Evolutionary conservation across 2,888 invertebrate genomes (phyloP).

Genomic region (Oxycera nigricornis): DNA sequence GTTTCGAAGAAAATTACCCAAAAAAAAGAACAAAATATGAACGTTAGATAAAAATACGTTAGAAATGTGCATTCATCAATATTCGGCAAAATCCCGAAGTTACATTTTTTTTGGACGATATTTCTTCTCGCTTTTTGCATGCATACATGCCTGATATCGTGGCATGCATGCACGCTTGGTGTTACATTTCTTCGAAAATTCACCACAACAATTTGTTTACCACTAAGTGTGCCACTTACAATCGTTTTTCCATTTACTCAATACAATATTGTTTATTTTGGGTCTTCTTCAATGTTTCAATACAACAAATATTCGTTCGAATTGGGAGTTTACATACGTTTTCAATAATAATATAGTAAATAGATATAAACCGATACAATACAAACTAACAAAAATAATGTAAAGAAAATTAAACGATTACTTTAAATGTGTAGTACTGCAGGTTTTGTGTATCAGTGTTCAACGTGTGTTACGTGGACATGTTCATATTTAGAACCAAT

Average conservation of each 20-base stretch:
- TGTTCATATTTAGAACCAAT: neutral
- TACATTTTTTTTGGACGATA: neutral
- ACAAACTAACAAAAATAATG: slow-evolving; percentile 34
- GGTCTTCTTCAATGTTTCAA: no score
- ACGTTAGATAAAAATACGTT: slow-evolving; percentile 13
- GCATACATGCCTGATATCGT: no score
- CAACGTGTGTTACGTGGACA: neutral
- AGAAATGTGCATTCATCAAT: slow-evolving; percentile 23
- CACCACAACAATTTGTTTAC: slow-evolving; percentile 26
- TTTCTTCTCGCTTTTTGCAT: neutral
- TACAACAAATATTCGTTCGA: neutral
- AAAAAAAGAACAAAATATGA: slow-evolving; percentile 7
- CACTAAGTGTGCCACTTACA: slow-evolving; percentile 2
- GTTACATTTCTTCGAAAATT: slow-evolving; percentile 25
- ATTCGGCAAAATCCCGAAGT: neutral
- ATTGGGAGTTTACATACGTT: slow-evolving; percentile 1
- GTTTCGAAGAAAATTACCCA: slow-evolving; percentile 17
- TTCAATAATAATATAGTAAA: slow-evolving; percentile 21
- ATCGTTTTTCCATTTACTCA: slow-evolving; percentile 15
- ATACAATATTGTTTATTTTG: slow-evolving; percentile 5
- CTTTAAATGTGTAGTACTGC: slow-evolving; percentile 17
- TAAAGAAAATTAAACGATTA: slow-evolving; percentile 12
- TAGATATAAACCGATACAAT: slow-evolving; percentile 21
- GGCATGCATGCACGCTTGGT: no score
- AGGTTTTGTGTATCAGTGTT: neutral